Conservation (phyloP, 2,797 vertebrate species). For the Alosa sapidissima region DNA sequence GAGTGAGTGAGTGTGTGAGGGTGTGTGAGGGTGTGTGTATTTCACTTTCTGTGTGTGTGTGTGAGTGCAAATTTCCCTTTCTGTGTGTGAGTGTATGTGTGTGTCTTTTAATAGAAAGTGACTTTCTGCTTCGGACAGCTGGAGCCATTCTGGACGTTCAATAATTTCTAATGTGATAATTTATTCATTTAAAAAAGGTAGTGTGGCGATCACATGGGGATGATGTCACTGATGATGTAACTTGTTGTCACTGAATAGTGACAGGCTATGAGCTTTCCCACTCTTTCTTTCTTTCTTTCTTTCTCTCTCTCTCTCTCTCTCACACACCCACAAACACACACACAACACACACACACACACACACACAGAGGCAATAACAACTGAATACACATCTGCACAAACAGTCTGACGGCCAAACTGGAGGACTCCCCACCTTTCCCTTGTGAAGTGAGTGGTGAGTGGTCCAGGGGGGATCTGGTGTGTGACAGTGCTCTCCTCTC, state of each 20-base stretch:
- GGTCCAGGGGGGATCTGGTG: neutral
- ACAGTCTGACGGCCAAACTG: too few relatives aligned
- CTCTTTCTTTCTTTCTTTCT: neutral
- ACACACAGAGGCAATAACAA: neutral
- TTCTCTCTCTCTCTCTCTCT: neutral
- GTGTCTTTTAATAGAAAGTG: conserved; percentile 22
- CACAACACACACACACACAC: neutral
- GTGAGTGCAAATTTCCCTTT: neutral
- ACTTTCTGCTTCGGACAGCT: conserved; percentile 9
- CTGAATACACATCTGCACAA: too few relatives aligned
- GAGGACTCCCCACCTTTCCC: too few relatives aligned
- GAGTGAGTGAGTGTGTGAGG: neutral
- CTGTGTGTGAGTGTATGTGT: neutral
- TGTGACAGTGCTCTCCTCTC: neutral
- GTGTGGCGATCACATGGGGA: neutral
- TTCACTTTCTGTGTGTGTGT: neutral
- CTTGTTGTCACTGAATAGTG: conserved; percentile 2
- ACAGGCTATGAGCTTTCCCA: neutral
- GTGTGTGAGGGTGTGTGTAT: neutral
- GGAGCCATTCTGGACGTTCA: conserved; percentile 16
- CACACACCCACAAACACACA: neutral
- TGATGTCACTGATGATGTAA: conserved; percentile 19
- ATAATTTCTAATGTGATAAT: conserved; percentile 5
- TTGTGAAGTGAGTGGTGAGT: neutral
- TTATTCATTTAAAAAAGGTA: conserved; percentile 12